A percentile compares a stretch with the other conserved stretches of the same genome.
These are phyloP conservation scores for Lottia scabra DNA, from an alignment of 2,888 invertebrate genomes.

Conservation along the genomic window DNA sequence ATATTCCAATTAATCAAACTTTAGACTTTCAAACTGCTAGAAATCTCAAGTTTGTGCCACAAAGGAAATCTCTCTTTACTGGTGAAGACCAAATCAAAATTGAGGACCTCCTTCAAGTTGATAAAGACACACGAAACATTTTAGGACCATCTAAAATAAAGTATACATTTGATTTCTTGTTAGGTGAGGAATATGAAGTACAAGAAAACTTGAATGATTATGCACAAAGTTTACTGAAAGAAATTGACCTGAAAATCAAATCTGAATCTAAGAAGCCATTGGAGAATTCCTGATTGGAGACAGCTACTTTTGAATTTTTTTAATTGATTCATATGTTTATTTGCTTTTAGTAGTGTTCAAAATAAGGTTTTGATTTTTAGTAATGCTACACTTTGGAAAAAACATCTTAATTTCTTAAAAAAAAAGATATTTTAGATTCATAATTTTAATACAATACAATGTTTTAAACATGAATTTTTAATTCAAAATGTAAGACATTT, in stretches of 20 bases:
- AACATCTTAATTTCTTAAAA: too few species aligned
- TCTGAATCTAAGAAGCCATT: too few species aligned
- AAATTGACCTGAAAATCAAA: neutral
- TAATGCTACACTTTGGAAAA: too few species aligned
- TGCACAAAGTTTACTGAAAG: neutral
- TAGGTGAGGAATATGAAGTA: constrained; percentile 27
- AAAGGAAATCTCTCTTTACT: constrained; percentile 26
- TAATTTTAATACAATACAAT: too few species aligned
- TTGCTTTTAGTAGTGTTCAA: too few species aligned
- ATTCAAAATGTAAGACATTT: too few species aligned
- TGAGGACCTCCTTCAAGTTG: constrained; percentile 35
- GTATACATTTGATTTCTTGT: constrained; percentile 44
- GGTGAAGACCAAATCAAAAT: constrained; percentile 42
- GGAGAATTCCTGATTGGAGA: too few species aligned
- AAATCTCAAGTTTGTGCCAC: constrained; percentile 26
- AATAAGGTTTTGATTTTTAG: too few species aligned
- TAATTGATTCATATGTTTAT: too few species aligned
- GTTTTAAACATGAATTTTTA: too few species aligned
- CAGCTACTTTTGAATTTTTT: too few species aligned
- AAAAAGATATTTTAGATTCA: too few species aligned
- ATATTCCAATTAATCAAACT: neutral
- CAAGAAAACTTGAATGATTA: neutral
- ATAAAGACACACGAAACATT: constrained; percentile 1
- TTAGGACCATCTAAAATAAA: constrained; percentile 33
- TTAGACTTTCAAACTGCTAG: constrained; percentile 34